phyloP scores from a whole-genome alignment of 2,113 vertebrate genomes.

The Actenoides lindsayi region DNA sequence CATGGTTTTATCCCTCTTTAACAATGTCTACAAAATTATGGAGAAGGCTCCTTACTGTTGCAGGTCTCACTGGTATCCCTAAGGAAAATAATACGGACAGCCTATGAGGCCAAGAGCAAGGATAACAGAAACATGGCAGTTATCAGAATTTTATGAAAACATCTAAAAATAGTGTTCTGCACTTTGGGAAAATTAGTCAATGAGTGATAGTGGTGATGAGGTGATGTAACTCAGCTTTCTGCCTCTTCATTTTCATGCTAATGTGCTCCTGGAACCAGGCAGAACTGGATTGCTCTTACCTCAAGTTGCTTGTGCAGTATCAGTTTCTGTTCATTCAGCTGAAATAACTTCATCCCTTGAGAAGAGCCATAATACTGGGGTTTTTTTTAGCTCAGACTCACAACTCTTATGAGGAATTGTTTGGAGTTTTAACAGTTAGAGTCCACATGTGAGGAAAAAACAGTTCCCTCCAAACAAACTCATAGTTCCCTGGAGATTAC shows the following conservation, averaged over 20 bases:
- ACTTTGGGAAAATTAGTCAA: background rate
- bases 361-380: background rate
- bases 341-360: slow-evolving; percentile 24
- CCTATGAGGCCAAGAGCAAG: background rate
- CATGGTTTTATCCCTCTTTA: background rate
- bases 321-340: slow-evolving; percentile 7
- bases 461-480: slow-evolving; percentile 31
- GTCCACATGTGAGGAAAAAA: slow-evolving; percentile 21
- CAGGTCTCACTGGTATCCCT: background rate
- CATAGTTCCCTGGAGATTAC: slow-evolving; percentile 19
- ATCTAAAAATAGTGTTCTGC: background rate
- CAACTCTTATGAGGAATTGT: background rate
- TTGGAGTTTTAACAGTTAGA: slow-evolving; percentile 22
- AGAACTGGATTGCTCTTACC: background rate
- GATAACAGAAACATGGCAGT: background rate
- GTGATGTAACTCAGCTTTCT: slow-evolving; percentile 10
- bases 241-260: background rate
- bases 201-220: background rate
- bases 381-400: background rate
- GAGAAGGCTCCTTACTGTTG: background rate
- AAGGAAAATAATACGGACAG: background rate
- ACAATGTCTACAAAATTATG: background rate
- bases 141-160: background rate
- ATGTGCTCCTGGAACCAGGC: background rate
- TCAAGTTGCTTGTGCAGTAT: background rate